Conservation (phyloP, 2,797 vertebrate genomes). For the Danio kyathit region DNA sequence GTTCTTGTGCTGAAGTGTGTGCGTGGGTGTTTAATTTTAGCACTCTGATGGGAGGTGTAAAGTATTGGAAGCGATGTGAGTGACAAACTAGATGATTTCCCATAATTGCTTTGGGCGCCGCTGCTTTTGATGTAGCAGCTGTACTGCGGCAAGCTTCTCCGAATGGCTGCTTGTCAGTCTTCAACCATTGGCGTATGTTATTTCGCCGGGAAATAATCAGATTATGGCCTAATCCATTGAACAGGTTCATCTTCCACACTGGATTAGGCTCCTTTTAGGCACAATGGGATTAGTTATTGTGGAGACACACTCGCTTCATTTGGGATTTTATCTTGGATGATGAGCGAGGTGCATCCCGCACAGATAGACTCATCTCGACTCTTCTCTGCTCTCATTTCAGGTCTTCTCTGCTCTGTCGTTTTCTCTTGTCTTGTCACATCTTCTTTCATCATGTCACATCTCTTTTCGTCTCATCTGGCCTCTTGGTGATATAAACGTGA, state of each 20-base stretch:
- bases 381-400: slow-evolving; percentile 32
- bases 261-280: slow-evolving; percentile 54
- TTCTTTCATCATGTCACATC: neutral
- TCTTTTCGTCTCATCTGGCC: neutral
- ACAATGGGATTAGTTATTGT: slow-evolving; percentile 47
- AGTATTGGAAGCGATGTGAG: slow-evolving; percentile 75
- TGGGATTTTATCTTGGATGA: slow-evolving; percentile 48
- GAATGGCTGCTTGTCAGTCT: slow-evolving; percentile 36
- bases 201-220: slow-evolving; percentile 57
- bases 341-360: slow-evolving; percentile 24
- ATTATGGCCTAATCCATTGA: slow-evolving; percentile 56
- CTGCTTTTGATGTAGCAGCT: slow-evolving; percentile 72
- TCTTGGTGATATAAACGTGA: slow-evolving; percentile 1
- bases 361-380: slow-evolving; percentile 14
- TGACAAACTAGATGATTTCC: slow-evolving; percentile 75
- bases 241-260: slow-evolving; percentile 46
- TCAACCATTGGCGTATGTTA: slow-evolving; percentile 44
- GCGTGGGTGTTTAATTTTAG: slow-evolving; percentile 52
- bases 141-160: slow-evolving; percentile 42
- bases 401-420: slow-evolving; percentile 3
- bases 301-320: slow-evolving; percentile 19
- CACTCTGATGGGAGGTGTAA: slow-evolving; percentile 55
- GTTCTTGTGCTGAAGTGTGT: slow-evolving; percentile 37
- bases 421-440: neutral
- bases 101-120: slow-evolving; percentile 76